Evolutionary conservation across 1,140 invertebrate genomes (phyloP).

Genomic region (Brachionus sp.): DNA sequence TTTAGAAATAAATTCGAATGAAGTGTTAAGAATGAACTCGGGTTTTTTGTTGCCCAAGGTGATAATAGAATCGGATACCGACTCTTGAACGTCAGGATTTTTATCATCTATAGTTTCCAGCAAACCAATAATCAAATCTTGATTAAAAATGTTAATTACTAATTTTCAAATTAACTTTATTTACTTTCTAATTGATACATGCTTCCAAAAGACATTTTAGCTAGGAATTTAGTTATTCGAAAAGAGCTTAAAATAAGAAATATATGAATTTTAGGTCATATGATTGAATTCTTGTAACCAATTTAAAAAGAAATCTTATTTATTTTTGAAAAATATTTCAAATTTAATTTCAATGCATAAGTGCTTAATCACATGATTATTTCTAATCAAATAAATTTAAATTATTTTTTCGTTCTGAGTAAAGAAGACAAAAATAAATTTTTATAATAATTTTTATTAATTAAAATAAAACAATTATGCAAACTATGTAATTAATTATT

Average conservation of each 20-base stretch:
- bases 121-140: conserved; percentile 38
- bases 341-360: background rate
- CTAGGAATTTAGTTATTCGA: background rate
- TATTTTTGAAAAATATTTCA: background rate
- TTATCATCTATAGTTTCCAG: conserved; percentile 12
- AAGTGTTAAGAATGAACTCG: background rate
- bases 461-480: background rate
- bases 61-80: conserved; percentile 26
- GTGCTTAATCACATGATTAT: conserved; percentile 2
- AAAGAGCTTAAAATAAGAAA: background rate
- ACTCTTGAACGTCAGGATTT: conserved; percentile 27
- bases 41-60: background rate
- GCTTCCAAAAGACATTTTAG: conserved; percentile 11
- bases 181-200: conserved; percentile 45
- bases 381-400: background rate
- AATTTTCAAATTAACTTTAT: background rate
- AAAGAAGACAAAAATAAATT: background rate
- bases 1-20: conserved; percentile 15
- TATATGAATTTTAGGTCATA: background rate
- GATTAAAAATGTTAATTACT: background rate
- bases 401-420: background rate
- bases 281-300: background rate
- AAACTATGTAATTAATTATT: no score
- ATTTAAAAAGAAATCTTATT: background rate
- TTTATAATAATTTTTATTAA: background rate